Evolutionary conservation across 1,140 invertebrate genomes (phyloP), one percentile per base, ranked within the genome.

Genomic region (Penaeus japonicus): DNA sequence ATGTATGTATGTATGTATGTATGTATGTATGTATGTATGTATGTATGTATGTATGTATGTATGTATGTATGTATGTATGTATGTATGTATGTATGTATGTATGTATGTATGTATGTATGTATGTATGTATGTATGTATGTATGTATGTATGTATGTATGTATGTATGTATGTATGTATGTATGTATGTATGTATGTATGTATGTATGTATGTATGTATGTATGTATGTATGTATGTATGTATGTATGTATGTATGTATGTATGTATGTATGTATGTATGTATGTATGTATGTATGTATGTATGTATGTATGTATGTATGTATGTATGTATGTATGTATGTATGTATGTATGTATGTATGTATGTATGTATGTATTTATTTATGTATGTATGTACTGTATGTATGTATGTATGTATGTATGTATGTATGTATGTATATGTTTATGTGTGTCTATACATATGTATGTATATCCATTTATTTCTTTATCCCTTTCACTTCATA

Each of bases 341-440:
- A 73, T 75, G 75, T 70, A 73, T 84, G 54, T 75, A 73, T 84
- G 75, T 85, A 53, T 85, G 75, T 85, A 75, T 85, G 75, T 77
- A 53, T 85, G 75, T 85, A 75, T 85, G 75, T 77, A 54, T 85
- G 75, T 75, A 54, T 77, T 54, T 85, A 54, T 84, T 53, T 84
- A 54, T 85, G 53, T 70, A 53, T 70, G 53, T 83, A 30, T 82
- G 32, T 82, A 35, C n/a, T n/a, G n/a, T 83, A 32, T 59, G 20
- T 59, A 39, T 83, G 22, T 83, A 83, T 65, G 32, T 59, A 82
- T 82, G 35, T 82, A 82, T 82, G 22, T 82, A 82, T 62, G 22
- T 82, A 82, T 62, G 32, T 82, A 82, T 82, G 32, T 62, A 82
- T 62, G 32, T 82, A 82, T 62, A 62, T 62, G 59, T 82, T 12